Conservation (phyloP, 64 coral and sea anemone species). For the Porites lutea region DNA sequence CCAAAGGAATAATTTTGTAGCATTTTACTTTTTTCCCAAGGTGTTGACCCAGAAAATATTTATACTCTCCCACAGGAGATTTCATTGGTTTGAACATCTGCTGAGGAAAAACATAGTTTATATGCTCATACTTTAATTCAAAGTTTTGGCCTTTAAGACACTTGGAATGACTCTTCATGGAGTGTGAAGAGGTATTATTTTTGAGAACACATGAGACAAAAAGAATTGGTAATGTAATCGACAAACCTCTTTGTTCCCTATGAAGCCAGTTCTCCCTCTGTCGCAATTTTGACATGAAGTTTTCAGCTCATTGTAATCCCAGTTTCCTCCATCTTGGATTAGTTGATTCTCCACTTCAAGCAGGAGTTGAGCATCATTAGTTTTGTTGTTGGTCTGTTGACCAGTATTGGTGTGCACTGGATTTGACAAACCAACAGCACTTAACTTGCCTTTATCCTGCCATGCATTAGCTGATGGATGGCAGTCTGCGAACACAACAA, state of each 20-base stretch:
- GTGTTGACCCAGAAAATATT: no score
- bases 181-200: no score
- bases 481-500: background rate
- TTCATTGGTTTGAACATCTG: no score
- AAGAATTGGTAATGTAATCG: background rate
- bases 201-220: no score
- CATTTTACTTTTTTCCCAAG: no score
- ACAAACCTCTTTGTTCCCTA: constrained; percentile 66
- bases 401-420: constrained; percentile 9
- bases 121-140: no score
- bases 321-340: constrained; percentile 16
- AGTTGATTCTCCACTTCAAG: constrained; percentile 68
- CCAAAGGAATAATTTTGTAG: no score
- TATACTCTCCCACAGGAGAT: no score
- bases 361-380: constrained; percentile 27
- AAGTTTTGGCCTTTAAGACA: no score
- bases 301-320: constrained; percentile 60
- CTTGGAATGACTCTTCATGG: no score
- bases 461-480: background rate
- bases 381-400: background rate
- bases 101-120: no score
- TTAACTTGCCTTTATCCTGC: constrained; percentile 26
- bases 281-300: constrained; percentile 75
- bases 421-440: constrained; percentile 12
- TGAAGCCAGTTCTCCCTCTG: constrained; percentile 39